Evolutionary conservation across 2,113 vertebrate genomes (phyloP).

Genomic region (Oryzias celebensis): DNA sequence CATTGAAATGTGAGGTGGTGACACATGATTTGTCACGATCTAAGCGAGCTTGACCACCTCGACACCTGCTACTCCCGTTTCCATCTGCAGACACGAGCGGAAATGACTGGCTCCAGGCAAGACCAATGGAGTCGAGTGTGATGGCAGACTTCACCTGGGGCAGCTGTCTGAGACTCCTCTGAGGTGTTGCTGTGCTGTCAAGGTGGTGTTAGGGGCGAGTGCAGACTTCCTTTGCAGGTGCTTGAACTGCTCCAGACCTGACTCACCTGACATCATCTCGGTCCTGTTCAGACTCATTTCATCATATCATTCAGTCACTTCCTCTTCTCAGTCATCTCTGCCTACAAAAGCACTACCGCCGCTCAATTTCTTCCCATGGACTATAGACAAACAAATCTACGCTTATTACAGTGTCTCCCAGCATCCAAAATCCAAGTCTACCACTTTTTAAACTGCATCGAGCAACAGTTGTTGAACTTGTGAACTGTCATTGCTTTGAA

Average conservation of each 20-base stretch:
- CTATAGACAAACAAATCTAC: slow-evolving; percentile 23
- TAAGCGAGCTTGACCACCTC: slow-evolving; percentile 32
- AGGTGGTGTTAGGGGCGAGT: slow-evolving; percentile 1
- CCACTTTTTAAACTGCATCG: slow-evolving; percentile 16
- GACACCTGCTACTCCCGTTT: slow-evolving; percentile 39
- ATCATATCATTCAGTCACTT: slow-evolving; percentile 14
- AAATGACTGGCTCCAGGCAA: slow-evolving; percentile 16
- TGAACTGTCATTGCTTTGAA: slow-evolving; percentile 32
- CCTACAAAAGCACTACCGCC: not conserved
- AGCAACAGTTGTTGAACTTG: slow-evolving; percentile 15
- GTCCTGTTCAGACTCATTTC: slow-evolving; percentile 5
- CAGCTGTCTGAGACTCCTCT: slow-evolving; percentile 34
- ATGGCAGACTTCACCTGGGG: slow-evolving; percentile 60
- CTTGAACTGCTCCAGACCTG: slow-evolving; percentile 43
- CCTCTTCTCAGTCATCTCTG: slow-evolving; percentile 22
- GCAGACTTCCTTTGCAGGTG: slow-evolving; percentile 55
- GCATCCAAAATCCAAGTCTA: slow-evolving; percentile 24
- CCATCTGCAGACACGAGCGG: slow-evolving; percentile 30
- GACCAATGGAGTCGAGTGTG: slow-evolving; percentile 36
- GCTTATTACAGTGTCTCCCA: slow-evolving; percentile 45
- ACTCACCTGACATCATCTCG: slow-evolving; percentile 50
- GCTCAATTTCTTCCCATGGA: slow-evolving; percentile 41
- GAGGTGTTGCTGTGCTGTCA: slow-evolving; percentile 14
- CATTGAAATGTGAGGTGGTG: slow-evolving; percentile 15
- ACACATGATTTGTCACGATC: slow-evolving; percentile 13